Evolutionary conservation across 2,113 vertebrate species (phyloP), one percentile per base, ranked within the genome.

Genomic region (Aramus guarauna): DNA sequence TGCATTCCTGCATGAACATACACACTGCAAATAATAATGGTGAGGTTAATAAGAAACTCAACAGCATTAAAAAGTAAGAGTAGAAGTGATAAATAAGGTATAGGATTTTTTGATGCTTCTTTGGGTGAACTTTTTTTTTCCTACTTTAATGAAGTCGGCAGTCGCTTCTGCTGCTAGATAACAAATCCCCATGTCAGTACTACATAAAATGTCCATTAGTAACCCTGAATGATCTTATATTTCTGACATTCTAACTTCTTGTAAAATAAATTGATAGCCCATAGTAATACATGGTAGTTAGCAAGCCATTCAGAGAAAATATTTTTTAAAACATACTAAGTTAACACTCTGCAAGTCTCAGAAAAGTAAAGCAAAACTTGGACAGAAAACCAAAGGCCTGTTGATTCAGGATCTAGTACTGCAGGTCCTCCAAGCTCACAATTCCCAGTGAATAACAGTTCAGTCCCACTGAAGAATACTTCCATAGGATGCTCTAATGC

Each of bases 121-220:
- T 77, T 77, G 24, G 55, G 84, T 89, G 27, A 76, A 43, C 20
- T 73, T 81, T 27, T 26, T 30, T 41, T 15, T 9, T 4, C 13
- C 23, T 21, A 59, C 34, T 63, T 89, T 82, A 94, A 80, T 85
- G 73, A 97, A 96, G 74, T 69, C 18, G 4, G 74, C 58, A 85
- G 48, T 64, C 2, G 0, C 64, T 95, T 88, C 68, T 94, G 32
- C 58, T 75, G 19, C n/a, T 81, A 90, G 89, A 92, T 88, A 95
- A 97, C 84, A 92, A 97, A 96, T 92, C 69, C 68, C 29, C 2
- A 0, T 78, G 72, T 88, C 84, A 93, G 68, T 81, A 88, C 64
- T 71, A 88, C 37, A 84, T 82, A 96, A 94, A 97, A 94, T 15
- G 32, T 92, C 55, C 89, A 89, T 80, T 94, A 89, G 79, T 74